Base-by-base conservation (phyloP, 53 echinoderm and acorn worm species). In the Mesocentrotus franciscanus region DNA sequence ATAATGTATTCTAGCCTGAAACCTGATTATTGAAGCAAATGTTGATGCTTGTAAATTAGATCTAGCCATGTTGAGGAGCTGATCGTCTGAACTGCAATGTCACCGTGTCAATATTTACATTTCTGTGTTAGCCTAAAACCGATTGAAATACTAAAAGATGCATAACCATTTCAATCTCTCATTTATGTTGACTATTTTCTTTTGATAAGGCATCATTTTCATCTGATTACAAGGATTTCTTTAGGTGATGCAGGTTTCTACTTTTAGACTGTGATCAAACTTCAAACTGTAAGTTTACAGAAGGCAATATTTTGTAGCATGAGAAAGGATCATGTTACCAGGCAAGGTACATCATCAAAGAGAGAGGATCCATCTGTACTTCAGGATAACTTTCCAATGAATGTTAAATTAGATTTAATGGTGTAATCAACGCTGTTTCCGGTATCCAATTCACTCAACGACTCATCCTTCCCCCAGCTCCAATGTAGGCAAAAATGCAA, bases 391-490 rank as follows among this genome's bases (percentile, higher is more conserved):
- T 62, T 61, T 61, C 61, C 62, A 91, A 61, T 36, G 57, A 91
- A 61, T 64, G 61, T 91, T 61, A 91, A 91, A 91, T 91, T 91
- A 20, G 66, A 2, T 66, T 61, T 91, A 91, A 91, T 91, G 56
- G 92, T 74, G 56, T 74, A 70, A 92, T 74, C 55, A 92, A 92
- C 49, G 27, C 20, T 7, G 92, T 70, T 92, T 92, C 92, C 92
- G 71, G 92, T 68, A 66, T 68, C 18, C 64, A 68, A 91, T 91
- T 56, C 74, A 92, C 26, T 32, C 42, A 35, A 56, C 92, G 26
- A 92, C 74, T 92, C 92, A 74, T 92, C 92, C 71, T 92, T 74
- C 92, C 64, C 39, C 30, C 55, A 58, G 87, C 66, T 29, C 56
- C n/a, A 26, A 56, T 75, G 62, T 33, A 66, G 29, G 35, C 57